A percentile compares a stretch with the other conserved stretches of the same genome.
These are phyloP conservation scores for Pollenia amentaria DNA, from an alignment of 2,888 invertebrate species.

Conservation along the genomic window DNA sequence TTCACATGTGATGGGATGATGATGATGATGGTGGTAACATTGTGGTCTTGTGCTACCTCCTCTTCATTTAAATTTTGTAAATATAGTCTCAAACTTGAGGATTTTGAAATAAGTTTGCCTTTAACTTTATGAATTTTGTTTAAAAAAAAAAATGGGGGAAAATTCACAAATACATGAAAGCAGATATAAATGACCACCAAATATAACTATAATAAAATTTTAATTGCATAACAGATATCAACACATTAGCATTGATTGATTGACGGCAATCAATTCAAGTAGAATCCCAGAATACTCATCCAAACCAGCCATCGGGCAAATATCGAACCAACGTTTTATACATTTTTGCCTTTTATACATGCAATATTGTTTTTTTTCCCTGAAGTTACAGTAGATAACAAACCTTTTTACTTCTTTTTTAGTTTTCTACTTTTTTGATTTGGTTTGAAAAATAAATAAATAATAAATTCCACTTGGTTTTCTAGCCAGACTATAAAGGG, in stretches of 20 bases:
- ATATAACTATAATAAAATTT: slow-evolving; percentile 73
- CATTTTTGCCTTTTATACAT: slow-evolving; percentile 12
- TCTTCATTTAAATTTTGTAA: slow-evolving; percentile 5
- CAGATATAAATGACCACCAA: slow-evolving; percentile 73
- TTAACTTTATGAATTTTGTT: slow-evolving; percentile 25
- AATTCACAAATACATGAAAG: slow-evolving; percentile 55
- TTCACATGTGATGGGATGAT: slow-evolving; percentile 8
- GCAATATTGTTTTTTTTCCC: slow-evolving; percentile 24
- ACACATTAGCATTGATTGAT: slow-evolving; percentile 77
- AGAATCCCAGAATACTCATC: slow-evolving; percentile 58
- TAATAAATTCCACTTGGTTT: slow-evolving; percentile 33
- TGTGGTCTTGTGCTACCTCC: slow-evolving; percentile 18
- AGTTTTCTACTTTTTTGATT: slow-evolving; percentile 16
- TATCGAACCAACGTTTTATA: neutral
- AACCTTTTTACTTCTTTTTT: slow-evolving; percentile 23
- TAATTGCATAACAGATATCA: slow-evolving; percentile 75
- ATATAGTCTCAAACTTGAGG: slow-evolving; percentile 10
- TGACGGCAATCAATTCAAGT: slow-evolving; percentile 76
- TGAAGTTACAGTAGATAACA: slow-evolving; percentile 36
- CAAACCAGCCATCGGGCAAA: slow-evolving; percentile 8
- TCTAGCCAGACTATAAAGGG: slow-evolving; percentile 14
- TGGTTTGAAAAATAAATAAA: slow-evolving; percentile 36
- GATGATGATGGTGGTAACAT: slow-evolving; percentile 45
- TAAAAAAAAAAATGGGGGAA: neutral
- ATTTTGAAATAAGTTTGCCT: neutral